Percentiles rank a stretch among this genome's conserved stretches.
These are phyloP conservation scores for Dryoscopus gambensis DNA, from an alignment of 2,113 vertebrate genomes.

Conservation along the genomic window DNA sequence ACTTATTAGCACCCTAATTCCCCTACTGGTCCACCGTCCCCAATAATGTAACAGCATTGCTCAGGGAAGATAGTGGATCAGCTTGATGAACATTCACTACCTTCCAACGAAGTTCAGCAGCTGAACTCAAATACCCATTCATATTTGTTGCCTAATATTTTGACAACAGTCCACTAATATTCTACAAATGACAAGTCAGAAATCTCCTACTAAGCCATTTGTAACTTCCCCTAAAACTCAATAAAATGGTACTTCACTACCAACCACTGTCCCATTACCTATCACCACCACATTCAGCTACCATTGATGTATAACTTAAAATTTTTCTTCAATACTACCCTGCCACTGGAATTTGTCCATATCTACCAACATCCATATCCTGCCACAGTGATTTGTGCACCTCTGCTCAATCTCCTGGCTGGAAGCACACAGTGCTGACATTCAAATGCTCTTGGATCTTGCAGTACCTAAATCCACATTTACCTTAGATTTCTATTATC, in stretches of 20 bases:
- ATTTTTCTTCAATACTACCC: not conserved
- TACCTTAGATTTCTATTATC: not conserved
- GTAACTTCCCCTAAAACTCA: not conserved
- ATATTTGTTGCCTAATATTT: not conserved
- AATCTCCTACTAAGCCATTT: not conserved
- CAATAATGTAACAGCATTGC: not conserved
- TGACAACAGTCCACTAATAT: not conserved
- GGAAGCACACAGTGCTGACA: not conserved
- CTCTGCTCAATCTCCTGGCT: not conserved
- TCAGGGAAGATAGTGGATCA: not conserved
- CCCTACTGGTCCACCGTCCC: not conserved
- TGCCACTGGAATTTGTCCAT: not conserved
- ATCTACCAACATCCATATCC: not conserved
- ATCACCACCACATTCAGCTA: not conserved
- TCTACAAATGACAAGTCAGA: not conserved
- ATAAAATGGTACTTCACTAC: not conserved
- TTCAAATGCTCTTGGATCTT: not conserved
- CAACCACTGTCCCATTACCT: not conserved
- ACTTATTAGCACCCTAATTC: not conserved
- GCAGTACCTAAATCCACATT: not conserved
- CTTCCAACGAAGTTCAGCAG: not conserved
- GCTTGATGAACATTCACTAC: not conserved
- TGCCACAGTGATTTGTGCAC: not conserved
- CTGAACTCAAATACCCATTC: not conserved
- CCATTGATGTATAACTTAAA: not conserved